phyloP scores from a whole-genome alignment of 2,113 vertebrate species.

The Passerina amoena region DNA sequence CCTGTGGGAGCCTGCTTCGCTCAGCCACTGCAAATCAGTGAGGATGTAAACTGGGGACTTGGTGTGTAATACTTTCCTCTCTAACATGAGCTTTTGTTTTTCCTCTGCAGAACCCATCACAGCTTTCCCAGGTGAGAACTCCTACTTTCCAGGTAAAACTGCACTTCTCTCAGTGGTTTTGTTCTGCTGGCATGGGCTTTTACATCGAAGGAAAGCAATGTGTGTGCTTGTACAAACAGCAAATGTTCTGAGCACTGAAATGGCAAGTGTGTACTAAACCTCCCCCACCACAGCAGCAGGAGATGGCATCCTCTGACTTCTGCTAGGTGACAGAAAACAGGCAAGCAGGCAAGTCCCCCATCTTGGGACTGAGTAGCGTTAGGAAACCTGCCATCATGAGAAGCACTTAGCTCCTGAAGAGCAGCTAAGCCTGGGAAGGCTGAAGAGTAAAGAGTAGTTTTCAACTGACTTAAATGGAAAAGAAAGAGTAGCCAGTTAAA shows the following conservation, averaged over 20 bases:
- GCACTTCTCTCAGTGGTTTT: neutral
- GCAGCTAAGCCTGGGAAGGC: slow-evolving; percentile 26
- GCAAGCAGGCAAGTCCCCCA: neutral
- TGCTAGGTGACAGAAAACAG: neutral
- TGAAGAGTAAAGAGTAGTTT: slow-evolving; percentile 27
- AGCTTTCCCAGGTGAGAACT: slow-evolving; percentile 89
- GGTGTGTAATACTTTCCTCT: neutral
- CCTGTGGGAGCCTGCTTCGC: rapidly evolving
- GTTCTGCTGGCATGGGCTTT: slow-evolving; percentile 51
- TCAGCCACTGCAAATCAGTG: neutral
- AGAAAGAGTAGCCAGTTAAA: slow-evolving; percentile 11
- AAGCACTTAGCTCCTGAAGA: slow-evolving; percentile 36
- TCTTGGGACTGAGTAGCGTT: slow-evolving; percentile 39
- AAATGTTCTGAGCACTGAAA: slow-evolving; percentile 1
- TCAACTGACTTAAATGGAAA: neutral
- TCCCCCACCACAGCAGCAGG: slow-evolving; percentile 23
- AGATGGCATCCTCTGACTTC: slow-evolving; percentile 42
- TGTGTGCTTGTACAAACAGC: slow-evolving; percentile 19
- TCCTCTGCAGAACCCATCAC: slow-evolving; percentile 87
- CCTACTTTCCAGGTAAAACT: slow-evolving; percentile 81
- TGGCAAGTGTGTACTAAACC: slow-evolving; percentile 3
- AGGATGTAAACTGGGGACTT: neutral
- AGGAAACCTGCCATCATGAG: slow-evolving; percentile 37
- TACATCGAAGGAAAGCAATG: neutral
- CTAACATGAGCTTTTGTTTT: neutral